Evolutionary conservation across 92 coral and sea anemone species (phyloP).

Genomic region (Umimayanthus chanpuru): DNA sequence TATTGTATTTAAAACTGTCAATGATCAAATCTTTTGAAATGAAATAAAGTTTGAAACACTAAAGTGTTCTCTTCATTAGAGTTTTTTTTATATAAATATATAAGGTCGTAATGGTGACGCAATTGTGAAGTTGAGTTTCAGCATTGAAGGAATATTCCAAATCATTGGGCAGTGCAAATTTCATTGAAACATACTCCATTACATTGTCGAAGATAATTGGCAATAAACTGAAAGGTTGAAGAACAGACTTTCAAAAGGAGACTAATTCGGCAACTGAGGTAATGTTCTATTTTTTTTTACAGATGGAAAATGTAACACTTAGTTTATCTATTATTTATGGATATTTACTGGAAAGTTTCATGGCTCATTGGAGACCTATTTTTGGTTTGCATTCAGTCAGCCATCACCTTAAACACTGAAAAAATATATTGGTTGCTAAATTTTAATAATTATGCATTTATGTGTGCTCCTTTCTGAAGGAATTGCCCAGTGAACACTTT

Average conservation of each 20-base stretch:
- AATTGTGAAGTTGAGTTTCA: background rate
- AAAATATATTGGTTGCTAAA: slow-evolving; percentile 2
- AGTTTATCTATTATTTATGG: background rate
- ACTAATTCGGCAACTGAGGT: background rate
- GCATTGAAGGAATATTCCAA: background rate
- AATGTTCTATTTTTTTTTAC: background rate
- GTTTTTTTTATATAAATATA: background rate
- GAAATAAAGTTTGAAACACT: slow-evolving; percentile 41
- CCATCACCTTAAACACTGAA: background rate
- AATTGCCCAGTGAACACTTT: background rate
- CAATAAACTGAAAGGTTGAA: background rate
- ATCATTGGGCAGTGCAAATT: background rate
- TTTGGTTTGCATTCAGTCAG: background rate
- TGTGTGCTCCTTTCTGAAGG: slow-evolving; percentile 1
- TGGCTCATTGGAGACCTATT: background rate
- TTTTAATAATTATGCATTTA: background rate
- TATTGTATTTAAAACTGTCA: slow-evolving; percentile 44
- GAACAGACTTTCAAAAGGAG: background rate
- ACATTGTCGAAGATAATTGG: background rate
- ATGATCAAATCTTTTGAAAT: slow-evolving; percentile 37
- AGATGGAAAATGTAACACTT: background rate
- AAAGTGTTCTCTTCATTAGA: slow-evolving; percentile 2
- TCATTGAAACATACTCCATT: background rate
- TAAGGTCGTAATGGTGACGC: background rate
- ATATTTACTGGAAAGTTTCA: background rate